A percentile compares a stretch with the other conserved stretches of the same genome.
Conservation (phyloP, 2,113 vertebrate genomes). For the Patagioenas fasciata region DNA sequence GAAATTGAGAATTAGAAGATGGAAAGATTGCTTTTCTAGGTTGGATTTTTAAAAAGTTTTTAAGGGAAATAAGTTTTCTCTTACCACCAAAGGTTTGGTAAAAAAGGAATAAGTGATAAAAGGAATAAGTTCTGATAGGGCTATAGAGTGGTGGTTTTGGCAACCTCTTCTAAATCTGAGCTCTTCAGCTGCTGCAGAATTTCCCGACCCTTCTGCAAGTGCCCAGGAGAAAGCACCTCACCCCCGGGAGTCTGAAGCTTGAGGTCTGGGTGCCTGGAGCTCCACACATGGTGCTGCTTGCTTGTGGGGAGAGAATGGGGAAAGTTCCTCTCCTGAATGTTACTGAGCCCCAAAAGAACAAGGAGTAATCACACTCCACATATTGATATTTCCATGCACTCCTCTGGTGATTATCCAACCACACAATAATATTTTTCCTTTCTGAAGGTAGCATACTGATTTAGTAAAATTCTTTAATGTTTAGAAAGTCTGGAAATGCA, state of each 20-base stretch:
- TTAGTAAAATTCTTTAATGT: conserved; percentile 37
- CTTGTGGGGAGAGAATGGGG: neutral
- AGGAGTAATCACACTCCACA: fast-evolving
- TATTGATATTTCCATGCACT: neutral
- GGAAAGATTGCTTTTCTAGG: neutral
- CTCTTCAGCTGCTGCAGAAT: neutral
- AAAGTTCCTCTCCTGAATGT: neutral
- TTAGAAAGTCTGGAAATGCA: conserved; percentile 37
- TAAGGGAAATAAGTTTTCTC: neutral
- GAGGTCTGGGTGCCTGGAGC: neutral
- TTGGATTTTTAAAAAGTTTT: neutral
- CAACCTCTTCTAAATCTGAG: neutral
- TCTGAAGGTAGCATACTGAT: conserved; percentile 27
- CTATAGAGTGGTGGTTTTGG: neutral
- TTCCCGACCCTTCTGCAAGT: neutral
- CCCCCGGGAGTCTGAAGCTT: neutral
- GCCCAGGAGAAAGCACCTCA: neutral
- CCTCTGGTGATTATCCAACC: neutral
- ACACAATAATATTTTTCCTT: conserved; percentile 30
- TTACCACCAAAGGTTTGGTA: neutral
- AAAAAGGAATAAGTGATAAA: neutral
- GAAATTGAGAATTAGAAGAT: neutral
- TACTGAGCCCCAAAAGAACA: neutral
- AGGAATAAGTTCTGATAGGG: neutral
- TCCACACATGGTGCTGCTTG: neutral